Base-by-base conservation (phyloP, 2,888 invertebrate genomes). In the Xestia ashworthii region DNA sequence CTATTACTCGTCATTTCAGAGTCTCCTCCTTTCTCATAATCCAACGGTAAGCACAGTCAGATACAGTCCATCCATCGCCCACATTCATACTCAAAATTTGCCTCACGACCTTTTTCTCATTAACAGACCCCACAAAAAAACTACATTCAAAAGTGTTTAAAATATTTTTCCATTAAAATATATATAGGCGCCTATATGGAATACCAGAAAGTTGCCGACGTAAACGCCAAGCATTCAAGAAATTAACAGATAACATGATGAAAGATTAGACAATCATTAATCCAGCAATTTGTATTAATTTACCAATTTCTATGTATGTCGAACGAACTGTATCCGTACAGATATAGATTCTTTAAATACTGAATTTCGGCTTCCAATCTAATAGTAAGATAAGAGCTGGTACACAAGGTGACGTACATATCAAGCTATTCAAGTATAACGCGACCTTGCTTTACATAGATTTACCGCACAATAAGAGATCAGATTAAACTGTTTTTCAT, bases 211-310 rank as follows among this genome's bases (percentile, higher is more conserved):
- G 3, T 44, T 38, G 5, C 62, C 71, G 62, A 81, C 65, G 44
- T 70, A 58, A n/a, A 62, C 64, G 58, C 32, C 3, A 44, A 73
- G n/a, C 55, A 82, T 84, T 75, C 11, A 55, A 78, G 64, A 71
- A 75, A 82, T 78, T 68, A 67, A 71, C 53, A 71, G 67, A 73
- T 74, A 73, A 79, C 8, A 8, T 32, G 79, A 85, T 78, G 58
- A 48, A 67, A 68, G 76, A 82, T 86, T 62, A 77, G 1, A 69
- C 22, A 69, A 76, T 55, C 22, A 65, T 19, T 78, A 66, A 86
- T 44, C 46, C 11, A 68, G 19, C 53, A 78, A 87, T 87, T 88
- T 80, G 76, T 85, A 87, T 85, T 82, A 32, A 82, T 81, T 70
- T 60, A 55, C 14, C 74, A 5, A 79, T 73, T 71, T 58, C 71